Evolutionary conservation across 2,888 invertebrate species (phyloP).

Genomic region (Caenorhabditis angaria): DNA sequence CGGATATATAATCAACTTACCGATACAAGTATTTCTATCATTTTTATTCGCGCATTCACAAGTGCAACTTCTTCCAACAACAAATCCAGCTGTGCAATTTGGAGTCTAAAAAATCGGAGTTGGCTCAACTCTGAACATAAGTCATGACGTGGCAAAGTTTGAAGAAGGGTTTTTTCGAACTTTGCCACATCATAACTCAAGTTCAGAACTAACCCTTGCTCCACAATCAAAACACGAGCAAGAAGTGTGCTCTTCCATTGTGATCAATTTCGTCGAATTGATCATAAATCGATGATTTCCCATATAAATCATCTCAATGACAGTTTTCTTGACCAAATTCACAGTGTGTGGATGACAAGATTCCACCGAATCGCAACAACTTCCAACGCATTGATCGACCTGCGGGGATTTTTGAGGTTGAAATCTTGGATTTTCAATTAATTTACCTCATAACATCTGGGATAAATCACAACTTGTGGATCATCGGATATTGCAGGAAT

Average conservation of each 20-base stretch:
- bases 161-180: no score
- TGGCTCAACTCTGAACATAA: no score
- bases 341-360: slow-evolving; percentile 50
- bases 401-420: slow-evolving; percentile 17
- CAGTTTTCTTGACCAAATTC: slow-evolving; percentile 43
- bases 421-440: no score
- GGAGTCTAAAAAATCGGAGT: slow-evolving; percentile 21
- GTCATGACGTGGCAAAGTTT: no score
- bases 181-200: not conserved
- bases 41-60: slow-evolving; percentile 49
- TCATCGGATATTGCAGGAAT: slow-evolving; percentile 41
- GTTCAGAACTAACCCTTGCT: slow-evolving; percentile 24
- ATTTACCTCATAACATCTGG: slow-evolving; percentile 47
- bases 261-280: slow-evolving; percentile 51
- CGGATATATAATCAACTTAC: slow-evolving; percentile 20
- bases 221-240: slow-evolving; percentile 56
- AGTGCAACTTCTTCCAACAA: slow-evolving; percentile 37
- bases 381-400: slow-evolving; percentile 57
- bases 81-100: slow-evolving; percentile 32
- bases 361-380: slow-evolving; percentile 49
- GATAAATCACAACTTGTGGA: slow-evolving; percentile 43
- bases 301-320: slow-evolving; percentile 39
- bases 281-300: slow-evolving; percentile 54
- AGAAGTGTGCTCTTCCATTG: slow-evolving; percentile 57
- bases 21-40: slow-evolving; percentile 38